Base-by-base conservation (phyloP, 2,888 invertebrate species). In the Tanytarsus gracilentus region DNA sequence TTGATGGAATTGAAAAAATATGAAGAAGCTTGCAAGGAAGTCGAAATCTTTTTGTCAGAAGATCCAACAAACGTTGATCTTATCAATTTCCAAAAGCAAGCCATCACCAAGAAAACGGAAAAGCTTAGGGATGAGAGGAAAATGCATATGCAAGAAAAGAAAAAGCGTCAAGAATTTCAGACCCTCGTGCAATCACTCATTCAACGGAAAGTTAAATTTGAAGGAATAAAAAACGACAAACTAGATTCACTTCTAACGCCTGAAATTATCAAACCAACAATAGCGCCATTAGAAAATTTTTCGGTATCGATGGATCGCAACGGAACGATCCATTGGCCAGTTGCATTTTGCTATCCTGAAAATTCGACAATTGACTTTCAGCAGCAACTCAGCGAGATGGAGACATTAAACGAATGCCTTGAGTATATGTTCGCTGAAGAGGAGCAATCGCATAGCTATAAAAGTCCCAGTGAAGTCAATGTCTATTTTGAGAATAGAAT, bases 271-370 rank as follows among this genome's bases (percentile, higher is more conserved):
- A 80, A 82, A 60, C 84, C 87, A 0, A 78, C 77, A 66, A 76
- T 86, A 65, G 80, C 85, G 0, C 82, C 85, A 30, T 76, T 84
- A 4, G 78, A 79, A 44, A 79, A 83, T 60, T 74, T 78, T 62
- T 78, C 80, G 55, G 88, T 89, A 1, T 78, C 79, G 66, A 67
- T 88, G 9, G 75, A 80, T 67, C 72, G 81, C 0, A 66, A 75
- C 11, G 75, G 74, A 9, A 70, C 73, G 40, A 72, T 97, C 9
- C 74, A 84, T 55, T 97, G 95, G 95, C 96, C 96, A 0, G 85
- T 93, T 0, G 76, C 90, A 16, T 82, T 96, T 65, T 75, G 91
- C 9, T 97, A 95, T 72, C 96, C 96, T 0, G 94, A 96, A 73
- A 85, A 85, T 68, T 78, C 84, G 62, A 83, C 87, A 67, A 88